These are phyloP conservation scores for Axis porcinus DNA, from an alignment of 2,113 vertebrate species.

Conservation along the genomic window DNA sequence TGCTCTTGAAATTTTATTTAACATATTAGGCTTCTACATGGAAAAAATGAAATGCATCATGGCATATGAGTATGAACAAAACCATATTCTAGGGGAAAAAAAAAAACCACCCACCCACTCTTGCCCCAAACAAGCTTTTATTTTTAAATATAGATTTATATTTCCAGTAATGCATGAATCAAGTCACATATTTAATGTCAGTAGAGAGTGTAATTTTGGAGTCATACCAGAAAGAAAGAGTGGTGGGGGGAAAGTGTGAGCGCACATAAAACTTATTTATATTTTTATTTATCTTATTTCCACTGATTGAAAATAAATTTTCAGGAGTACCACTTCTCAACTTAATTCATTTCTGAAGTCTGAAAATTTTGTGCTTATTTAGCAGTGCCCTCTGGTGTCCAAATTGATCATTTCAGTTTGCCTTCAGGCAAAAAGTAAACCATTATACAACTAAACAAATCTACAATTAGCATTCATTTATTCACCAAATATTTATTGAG, in stretches of 20 bases:
- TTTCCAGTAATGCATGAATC: slow-evolving; percentile 34
- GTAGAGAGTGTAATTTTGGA: background rate
- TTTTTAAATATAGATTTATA: slow-evolving; percentile 36
- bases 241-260: background rate
- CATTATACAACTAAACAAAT: background rate
- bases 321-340: background rate
- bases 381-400: slow-evolving; percentile 77
- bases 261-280: background rate
- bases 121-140: background rate
- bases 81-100: background rate
- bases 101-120: background rate
- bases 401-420: background rate
- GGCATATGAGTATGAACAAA: background rate
- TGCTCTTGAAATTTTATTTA: slow-evolving; percentile 12
- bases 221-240: background rate
- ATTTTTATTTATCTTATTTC: slow-evolving; percentile 35
- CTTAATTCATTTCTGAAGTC: background rate
- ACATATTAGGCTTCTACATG: background rate
- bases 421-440: background rate
- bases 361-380: slow-evolving; percentile 25
- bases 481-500: background rate
- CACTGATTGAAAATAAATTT: background rate
- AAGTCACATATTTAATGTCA: slow-evolving; percentile 26
- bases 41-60: slow-evolving; percentile 24
- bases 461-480: background rate